Evolutionary conservation across 2,888 invertebrate genomes (phyloP).

Genomic region (Alsophila aescularia): DNA sequence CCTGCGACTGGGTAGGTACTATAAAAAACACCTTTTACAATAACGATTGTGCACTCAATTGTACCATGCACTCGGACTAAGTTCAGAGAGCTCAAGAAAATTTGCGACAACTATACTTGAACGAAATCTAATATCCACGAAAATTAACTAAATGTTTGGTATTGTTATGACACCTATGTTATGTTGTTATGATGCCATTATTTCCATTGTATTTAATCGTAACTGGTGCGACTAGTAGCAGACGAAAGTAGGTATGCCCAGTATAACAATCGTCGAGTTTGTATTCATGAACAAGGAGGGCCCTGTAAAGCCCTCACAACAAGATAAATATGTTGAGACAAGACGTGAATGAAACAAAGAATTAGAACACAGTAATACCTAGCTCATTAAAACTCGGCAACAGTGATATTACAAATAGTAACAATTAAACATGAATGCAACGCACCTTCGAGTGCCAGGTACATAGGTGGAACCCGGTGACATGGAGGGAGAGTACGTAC

Average conservation of each 20-base stretch:
- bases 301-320: constrained; percentile 50
- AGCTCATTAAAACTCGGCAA: constrained; percentile 3
- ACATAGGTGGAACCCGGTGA: constrained; percentile 79
- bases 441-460: constrained; percentile 77
- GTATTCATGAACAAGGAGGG: constrained; percentile 53
- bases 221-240: neutral
- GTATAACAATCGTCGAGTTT: constrained; percentile 23
- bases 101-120: too few relatives aligned
- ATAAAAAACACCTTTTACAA: too few relatives aligned
- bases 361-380: constrained; percentile 2
- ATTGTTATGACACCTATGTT: too few relatives aligned
- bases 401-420: constrained; percentile 20
- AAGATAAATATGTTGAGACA: constrained; percentile 62
- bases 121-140: too few relatives aligned
- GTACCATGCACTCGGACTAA: too few relatives aligned
- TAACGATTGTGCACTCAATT: too few relatives aligned
- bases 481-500: constrained; percentile 70
- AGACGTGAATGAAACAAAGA: constrained; percentile 21
- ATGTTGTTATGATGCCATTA: too few relatives aligned
- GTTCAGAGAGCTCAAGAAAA: too few relatives aligned
- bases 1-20: too few relatives aligned
- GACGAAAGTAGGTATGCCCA: neutral
- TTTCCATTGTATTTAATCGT: too few relatives aligned
- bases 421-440: constrained; percentile 52
- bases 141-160: too few relatives aligned